These are phyloP conservation scores for Drosophila ficusphila DNA, from an alignment of 1,140 invertebrate species.

Conservation along the genomic window DNA sequence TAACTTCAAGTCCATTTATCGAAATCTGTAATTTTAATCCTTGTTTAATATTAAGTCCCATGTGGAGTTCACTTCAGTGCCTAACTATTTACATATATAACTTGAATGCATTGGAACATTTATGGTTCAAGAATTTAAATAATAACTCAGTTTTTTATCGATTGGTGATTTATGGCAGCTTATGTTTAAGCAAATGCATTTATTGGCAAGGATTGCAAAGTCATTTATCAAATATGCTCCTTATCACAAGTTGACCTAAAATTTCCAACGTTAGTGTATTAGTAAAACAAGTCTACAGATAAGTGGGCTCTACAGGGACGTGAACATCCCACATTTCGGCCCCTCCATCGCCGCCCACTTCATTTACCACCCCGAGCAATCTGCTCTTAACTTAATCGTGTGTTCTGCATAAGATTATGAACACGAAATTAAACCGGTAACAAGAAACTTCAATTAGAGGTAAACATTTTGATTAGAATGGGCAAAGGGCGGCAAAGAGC, in stretches of 20 bases:
- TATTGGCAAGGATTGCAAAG: neutral
- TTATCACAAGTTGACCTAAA: neutral
- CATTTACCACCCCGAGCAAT: neutral
- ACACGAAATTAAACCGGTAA: conserved; percentile 61
- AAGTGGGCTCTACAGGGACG: neutral
- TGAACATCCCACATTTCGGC: neutral
- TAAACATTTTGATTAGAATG: conserved; percentile 54
- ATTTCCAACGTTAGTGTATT: neutral
- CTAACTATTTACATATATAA: too few species aligned
- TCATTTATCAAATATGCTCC: neutral
- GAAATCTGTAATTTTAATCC: neutral
- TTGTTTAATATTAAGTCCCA: too few species aligned
- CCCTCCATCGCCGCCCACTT: neutral
- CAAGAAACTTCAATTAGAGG: conserved; percentile 73
- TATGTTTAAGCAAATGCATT: neutral
- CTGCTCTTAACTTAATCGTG: conserved; percentile 28
- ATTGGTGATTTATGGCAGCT: neutral
- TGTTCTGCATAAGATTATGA: conserved; percentile 57
- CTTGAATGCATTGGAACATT: too few species aligned
- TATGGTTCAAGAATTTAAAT: too few species aligned
- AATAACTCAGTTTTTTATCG: too few species aligned
- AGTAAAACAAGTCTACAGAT: neutral
- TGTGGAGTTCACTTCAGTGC: too few species aligned
- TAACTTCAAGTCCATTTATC: neutral
- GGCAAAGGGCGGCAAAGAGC: neutral